Evolutionary conservation across 2,888 invertebrate species (phyloP).

Genomic region (Caenorhabditis sinica): DNA sequence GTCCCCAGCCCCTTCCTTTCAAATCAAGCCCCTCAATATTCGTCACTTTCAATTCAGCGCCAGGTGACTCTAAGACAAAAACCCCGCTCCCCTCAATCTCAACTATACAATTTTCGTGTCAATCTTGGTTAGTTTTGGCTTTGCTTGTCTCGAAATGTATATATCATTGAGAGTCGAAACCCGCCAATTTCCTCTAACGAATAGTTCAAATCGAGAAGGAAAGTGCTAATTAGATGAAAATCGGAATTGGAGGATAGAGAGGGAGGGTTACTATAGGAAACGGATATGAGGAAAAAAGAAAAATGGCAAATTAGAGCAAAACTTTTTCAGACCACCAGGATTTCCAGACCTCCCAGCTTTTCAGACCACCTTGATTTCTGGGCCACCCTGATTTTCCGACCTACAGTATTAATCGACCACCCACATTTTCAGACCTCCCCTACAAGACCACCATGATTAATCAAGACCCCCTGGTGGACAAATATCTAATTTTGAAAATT

Average conservation of each 20-base stretch:
- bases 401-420: background rate
- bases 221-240: background rate
- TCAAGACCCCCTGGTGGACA: no score
- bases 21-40: no score
- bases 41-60: background rate
- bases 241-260: no score
- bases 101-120: constrained; percentile 20
- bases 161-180: background rate
- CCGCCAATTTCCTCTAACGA: background rate
- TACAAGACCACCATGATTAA: background rate
- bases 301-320: no score
- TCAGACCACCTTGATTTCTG: background rate
- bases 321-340: background rate
- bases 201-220: background rate
- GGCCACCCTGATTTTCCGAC: background rate
- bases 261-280: no score
- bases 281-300: no score
- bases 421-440: no score
- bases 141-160: background rate
- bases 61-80: no score
- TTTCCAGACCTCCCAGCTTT: background rate
- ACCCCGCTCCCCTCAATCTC: background rate
- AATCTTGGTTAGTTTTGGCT: background rate
- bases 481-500: no score
- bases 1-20: no score